Evolutionary conservation across 1,140 invertebrate genomes (phyloP), one percentile per base, ranked within the genome.

Genomic region (Psilanteris sp.): DNA sequence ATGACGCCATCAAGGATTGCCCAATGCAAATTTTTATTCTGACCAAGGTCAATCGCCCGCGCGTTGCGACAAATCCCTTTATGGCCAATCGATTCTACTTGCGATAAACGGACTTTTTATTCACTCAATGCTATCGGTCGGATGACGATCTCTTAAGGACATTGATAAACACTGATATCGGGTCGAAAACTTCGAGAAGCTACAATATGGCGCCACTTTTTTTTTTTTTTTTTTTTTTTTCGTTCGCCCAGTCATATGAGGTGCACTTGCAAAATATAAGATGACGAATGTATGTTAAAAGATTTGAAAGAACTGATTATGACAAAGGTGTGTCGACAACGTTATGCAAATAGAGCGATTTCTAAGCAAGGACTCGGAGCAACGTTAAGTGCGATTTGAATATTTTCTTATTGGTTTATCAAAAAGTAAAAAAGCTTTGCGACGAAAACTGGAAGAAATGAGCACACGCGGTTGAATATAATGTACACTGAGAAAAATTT

Each of bases 301-400:
- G n/a, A 32, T 20, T 20, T 20, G 2, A 34, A n/a, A n/a, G 5
- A 29, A 36, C 18, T 36, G 24, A 55, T 29, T 32, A 18, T 4
- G 4, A 20, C 14, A 8, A 48, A 62, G 26, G 55, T 10, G 43
- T 52, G 46, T 34, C 48, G 18, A 24, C 18, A 15, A 32, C 6
- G 11, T 43, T 44, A 54, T 66, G 46, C 37, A 54, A 67, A 67
- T 46, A 10, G 11, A 5, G n/a, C 31, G 10, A 67, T 67, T 67
- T 46, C 62, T 67, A 55, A 31, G 39, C 31, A 55, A 66, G 37
- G 46, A 66, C 26, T 64, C 8, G 22, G 26, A 24, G 27, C 27
- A 18, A 44, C 20, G 27, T 34, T 36, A 26, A 27, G 15, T 15
- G 20, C 20, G 10, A 46, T 36, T 31, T 11, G 43, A 29, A 36